These are phyloP conservation scores for Aselliscus stoliczkanus DNA, from an alignment of 2,797 vertebrate species.

Conservation along the genomic window DNA sequence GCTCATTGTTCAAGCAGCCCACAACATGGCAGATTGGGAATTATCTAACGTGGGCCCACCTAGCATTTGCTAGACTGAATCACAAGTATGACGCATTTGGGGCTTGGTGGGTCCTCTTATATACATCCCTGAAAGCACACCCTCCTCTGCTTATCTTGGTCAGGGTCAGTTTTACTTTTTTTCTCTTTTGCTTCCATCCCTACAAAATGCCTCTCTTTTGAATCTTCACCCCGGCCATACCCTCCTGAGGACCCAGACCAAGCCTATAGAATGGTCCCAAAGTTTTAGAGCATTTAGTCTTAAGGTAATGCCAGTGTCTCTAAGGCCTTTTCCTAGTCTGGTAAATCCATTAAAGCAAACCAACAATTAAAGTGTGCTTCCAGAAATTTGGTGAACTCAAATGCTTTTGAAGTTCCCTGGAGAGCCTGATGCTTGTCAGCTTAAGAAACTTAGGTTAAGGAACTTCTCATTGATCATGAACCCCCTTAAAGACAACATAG, in stretches of 20 bases:
- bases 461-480: neutral
- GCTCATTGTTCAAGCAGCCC: neutral
- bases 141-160: neutral
- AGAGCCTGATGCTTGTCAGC: neutral
- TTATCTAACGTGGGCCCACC: neutral
- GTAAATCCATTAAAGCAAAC: neutral
- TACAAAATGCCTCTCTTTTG: neutral
- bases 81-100: neutral
- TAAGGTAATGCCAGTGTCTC: neutral
- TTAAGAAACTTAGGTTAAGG: neutral
- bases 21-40: fast-evolving
- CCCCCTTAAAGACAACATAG: neutral
- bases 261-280: neutral
- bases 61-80: neutral
- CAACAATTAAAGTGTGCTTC: fast-evolving
- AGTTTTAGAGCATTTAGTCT: neutral
- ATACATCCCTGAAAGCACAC: neutral
- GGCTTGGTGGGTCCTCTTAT: neutral
- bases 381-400: neutral
- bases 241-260: neutral
- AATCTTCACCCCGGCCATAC: neutral
- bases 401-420: neutral
- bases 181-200: neutral
- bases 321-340: neutral
- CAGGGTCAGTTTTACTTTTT: neutral